Base-by-base conservation (phyloP, 2,888 invertebrate genomes). In the Mesorhabditis spiculigera region DNA sequence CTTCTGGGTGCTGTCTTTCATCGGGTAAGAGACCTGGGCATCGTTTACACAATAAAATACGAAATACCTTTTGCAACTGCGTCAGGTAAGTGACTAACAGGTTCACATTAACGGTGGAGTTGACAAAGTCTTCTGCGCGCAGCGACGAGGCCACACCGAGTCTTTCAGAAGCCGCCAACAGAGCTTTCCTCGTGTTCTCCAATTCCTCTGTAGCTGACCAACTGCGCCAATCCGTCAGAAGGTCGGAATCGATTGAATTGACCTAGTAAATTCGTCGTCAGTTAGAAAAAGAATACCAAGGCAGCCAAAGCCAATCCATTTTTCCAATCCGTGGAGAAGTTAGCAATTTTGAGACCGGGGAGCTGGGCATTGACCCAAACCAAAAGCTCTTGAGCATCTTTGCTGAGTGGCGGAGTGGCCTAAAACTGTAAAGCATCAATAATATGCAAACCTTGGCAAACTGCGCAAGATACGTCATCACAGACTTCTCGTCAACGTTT, bases 381-480 rank as follows among this genome's bases (percentile, higher is more conserved):
- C 28, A 28, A 28, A 28, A 28, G 3, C 28, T 28, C 1, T 28
- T 28, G 28, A 28, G 28, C 28, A 28, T 28, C 28, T 28, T 28
- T 28, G 28, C 28, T 28, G 28, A 28, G 28, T 3, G 28, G 28
- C 3, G 28, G 28, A 28, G 28, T 28, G 28, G 28, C 28, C 28
- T 28, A 28, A 28, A 28, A 1, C 28, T 28, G 28, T 3, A 28
- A 3, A 1, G 28, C 28, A 28, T 28, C 28, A 28, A 3, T 28
- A 28, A 28, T 28, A 28, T 1, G 28, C 28, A 28, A 3, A 50
- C 58, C 58, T 50, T 10, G 58, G 93, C 93, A 89, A 93, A 94
- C 87, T 94, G 93, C 63, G 93, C 92, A 80, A 94, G 88, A 87
- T 94, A 94, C 4, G 94, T 94, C 93, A 94, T 94, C 92, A 94